A percentile compares a stretch with the other conserved stretches of the same genome.
These are phyloP conservation scores for Acipenser ruthenus DNA, from an alignment of 2,797 vertebrate genomes.

Conservation along the genomic window DNA sequence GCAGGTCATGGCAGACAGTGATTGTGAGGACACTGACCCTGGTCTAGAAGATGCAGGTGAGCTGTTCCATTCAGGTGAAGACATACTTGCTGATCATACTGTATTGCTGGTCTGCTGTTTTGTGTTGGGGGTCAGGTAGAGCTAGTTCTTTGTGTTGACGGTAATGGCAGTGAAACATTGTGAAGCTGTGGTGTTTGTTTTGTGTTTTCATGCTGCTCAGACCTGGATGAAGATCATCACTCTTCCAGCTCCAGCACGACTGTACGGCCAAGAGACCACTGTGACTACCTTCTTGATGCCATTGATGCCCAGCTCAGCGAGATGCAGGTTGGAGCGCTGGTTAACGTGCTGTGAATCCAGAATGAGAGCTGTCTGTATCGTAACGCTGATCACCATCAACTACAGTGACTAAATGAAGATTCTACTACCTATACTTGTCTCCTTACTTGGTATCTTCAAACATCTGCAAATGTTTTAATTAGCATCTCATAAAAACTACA, in stretches of 20 bases:
- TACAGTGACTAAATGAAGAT: too few relatives aligned
- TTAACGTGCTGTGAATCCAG: not conserved
- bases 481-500: too few relatives aligned
- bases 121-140: not conserved
- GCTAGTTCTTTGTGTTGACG: not conserved
- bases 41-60: conserved; percentile 33
- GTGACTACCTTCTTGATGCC: conserved; percentile 45
- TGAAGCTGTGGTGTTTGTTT: not conserved
- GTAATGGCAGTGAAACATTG: not conserved
- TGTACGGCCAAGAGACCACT: conserved; percentile 30
- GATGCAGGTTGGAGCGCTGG: conserved; percentile 45
- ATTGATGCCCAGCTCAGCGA: conserved; percentile 44
- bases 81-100: not conserved
- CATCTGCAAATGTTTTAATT: too few relatives aligned
- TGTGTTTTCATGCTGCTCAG: conserved; percentile 29
- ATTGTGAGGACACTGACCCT: conserved; percentile 8
- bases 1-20: conserved; percentile 38
- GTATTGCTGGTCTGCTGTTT: not conserved
- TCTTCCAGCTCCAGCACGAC: conserved; percentile 1
- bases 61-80: conserved; percentile 42
- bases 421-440: too few relatives aligned
- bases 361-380: too few relatives aligned
- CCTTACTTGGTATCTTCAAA: too few relatives aligned
- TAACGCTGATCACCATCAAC: too few relatives aligned
- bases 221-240: conserved; percentile 19